Conservation (phyloP, 2,113 vertebrate genomes). For the Gymnobelideus leadbeateri region DNA sequence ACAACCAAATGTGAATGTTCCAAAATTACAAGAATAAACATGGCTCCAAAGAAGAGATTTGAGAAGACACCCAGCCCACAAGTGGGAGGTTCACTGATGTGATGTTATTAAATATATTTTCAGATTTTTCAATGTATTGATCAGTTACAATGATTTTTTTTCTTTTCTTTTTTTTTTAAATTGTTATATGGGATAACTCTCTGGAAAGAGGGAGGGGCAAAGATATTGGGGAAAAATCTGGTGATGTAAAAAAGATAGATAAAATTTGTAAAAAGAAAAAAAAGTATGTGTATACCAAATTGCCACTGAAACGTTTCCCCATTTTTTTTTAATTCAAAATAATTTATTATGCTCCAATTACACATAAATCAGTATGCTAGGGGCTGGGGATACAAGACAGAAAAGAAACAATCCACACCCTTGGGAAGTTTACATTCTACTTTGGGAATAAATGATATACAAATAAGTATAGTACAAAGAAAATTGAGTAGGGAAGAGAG, state of each 20-base stretch:
- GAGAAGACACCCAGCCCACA: not conserved
- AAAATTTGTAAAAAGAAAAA: slow-evolving; percentile 20
- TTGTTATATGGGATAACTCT: not conserved
- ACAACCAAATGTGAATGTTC: not conserved
- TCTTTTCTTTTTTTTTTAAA: not conserved
- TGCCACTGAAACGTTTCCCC: not conserved
- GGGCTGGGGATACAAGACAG: not conserved
- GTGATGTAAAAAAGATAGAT: not conserved
- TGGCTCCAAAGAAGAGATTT: not conserved
- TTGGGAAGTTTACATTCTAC: not conserved
- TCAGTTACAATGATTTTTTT: not conserved
- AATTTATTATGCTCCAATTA: too few relatives aligned
- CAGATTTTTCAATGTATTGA: not conserved
- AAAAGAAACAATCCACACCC: not conserved
- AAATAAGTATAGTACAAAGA: not conserved
- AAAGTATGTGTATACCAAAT: slow-evolving; percentile 37
- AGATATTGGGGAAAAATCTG: not conserved
- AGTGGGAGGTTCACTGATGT: not conserved
- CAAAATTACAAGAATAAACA: not conserved
- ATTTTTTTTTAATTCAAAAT: too few relatives aligned
- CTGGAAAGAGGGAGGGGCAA: not conserved
- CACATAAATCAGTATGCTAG: not conserved
- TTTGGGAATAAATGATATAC: not conserved
- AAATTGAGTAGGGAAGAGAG: not conserved
- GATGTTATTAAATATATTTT: not conserved